Evolutionary conservation across 2,797 vertebrate genomes (phyloP), one percentile per base, ranked within the genome.

Genomic region (Cetoscarus ocellatus): DNA sequence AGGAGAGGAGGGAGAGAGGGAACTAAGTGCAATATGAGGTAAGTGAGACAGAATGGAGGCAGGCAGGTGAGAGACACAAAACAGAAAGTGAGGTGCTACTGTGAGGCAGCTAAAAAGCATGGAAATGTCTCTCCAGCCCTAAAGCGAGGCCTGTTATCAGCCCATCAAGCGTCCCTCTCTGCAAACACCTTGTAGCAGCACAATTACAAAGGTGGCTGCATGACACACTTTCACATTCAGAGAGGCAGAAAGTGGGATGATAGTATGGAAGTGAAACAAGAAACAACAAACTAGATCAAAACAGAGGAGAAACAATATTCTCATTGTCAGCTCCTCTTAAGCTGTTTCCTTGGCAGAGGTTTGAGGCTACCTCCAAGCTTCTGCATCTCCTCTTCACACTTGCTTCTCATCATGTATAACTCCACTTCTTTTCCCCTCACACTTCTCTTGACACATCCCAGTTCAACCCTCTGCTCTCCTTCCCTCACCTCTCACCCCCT

Each of bases 131-230:
- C 52, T 59, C 66, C 67, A 68, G 35, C 70, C 79, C 83, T 75
- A 17, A 71, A 80, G 80, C 84, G 57, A 67, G 73, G 69, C 65
- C 76, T 74, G 85, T 88, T 91, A 88, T 91, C 89, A 75, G 66
- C 76, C 77, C 70, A 83, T 88, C 89, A 83, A 48, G 61, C 75
- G 61, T 43, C 42, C 68, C 63, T 73, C 67, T 65, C 79, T 83
- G 75, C 79, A 84, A 87, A 87, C 84, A 79, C 84, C 79, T 87
- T 73, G 82, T 80, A 73, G 65, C 54, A 39, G 70, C 45, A 60
- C 82, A 82, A 84, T 88, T 89, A 89, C 77, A 80, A 73, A 81
- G 67, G 77, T 81, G 84, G 73, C 66, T 47, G 62, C 67, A 64
- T 85, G 86, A 79, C 79, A 87, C 72, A 73, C 62, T 66, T 77